Base-by-base conservation (phyloP, 1,140 invertebrate species). In the Diabrotica virgifera region DNA sequence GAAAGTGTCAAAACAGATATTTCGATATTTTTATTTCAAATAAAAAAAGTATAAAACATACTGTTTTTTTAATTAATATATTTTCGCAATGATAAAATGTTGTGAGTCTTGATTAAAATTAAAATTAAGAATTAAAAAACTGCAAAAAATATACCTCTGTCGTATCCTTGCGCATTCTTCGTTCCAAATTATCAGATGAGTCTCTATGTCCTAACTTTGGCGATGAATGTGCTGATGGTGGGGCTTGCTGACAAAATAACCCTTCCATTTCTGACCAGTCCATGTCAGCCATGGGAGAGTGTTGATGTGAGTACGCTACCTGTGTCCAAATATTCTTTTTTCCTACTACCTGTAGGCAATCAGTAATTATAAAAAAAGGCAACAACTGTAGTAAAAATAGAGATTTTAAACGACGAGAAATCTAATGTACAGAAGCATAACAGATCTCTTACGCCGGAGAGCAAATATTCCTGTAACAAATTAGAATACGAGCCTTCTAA, bases 221-320 rank as follows among this genome's bases (percentile, higher is more conserved):
- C 2, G 86, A 81, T 12, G 86, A 78, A 8, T 81, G 86, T 64
- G 82, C 84, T 1, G 86, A 81, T 24, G 86, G 78, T 5, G 81
- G 86, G 63, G 82, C 85, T 81, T 94, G 93, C 76, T 93, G 92
- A 77, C 94, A 96, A 77, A 96, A 97, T 2, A 96, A 80, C 0
- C 90, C 92, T 79, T 97, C 95, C 85, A 97, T 93, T 78, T 94
- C 92, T 6, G 86, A 88, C 91, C 94, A 97, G 78, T 96, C 93
- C 64, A 96, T 81, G 70, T 91, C 90, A 8, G 87, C 84, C 82
- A 87, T 89, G 2, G 88, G 87, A 0, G 87, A 88, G 76, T 91
- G 86, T 76, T 96, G 89, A 76, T 96, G 90, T 69, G 89, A 90
- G 70, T 89, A 87, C 0, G 93, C 91, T 14, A 97, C 90, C 59